Conservation (phyloP, 23 tunicate genomes). For the Styela plicata region DNA sequence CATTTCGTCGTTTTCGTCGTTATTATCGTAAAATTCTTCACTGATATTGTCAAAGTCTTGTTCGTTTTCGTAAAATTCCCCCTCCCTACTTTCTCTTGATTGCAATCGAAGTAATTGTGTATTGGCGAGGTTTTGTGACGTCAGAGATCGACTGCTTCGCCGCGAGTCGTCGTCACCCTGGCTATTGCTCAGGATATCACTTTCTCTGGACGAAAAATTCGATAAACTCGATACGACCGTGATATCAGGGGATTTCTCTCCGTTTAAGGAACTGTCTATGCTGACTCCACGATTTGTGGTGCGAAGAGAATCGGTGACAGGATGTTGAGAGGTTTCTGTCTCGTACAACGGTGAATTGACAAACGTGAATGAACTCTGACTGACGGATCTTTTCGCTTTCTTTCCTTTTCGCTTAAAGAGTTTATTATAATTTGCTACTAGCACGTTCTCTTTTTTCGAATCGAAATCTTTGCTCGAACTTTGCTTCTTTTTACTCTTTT, state of each 20-base stretch:
- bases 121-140: background rate
- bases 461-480: background rate
- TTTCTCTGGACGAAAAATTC: background rate
- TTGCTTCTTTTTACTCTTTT: slow-evolving; percentile 6
- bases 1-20: slow-evolving; percentile 12
- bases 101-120: slow-evolving; percentile 10
- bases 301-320: background rate
- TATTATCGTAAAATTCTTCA: background rate
- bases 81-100: background rate
- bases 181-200: slow-evolving; percentile 11
- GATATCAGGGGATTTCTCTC: background rate
- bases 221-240: background rate
- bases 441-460: background rate
- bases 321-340: background rate
- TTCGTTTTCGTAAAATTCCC: background rate
- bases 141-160: background rate
- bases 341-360: slow-evolving; percentile 29
- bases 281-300: background rate
- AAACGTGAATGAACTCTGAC: slow-evolving; percentile 25
- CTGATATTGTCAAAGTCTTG: background rate
- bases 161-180: slow-evolving; percentile 3
- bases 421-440: slow-evolving; percentile 19
- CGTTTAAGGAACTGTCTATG: background rate
- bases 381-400: background rate
- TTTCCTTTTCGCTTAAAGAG: slow-evolving; percentile 19